Evolutionary conservation across 2,888 invertebrate genomes (phyloP), one percentile per base, ranked within the genome.

Genomic region (Anthophora plumipes): DNA sequence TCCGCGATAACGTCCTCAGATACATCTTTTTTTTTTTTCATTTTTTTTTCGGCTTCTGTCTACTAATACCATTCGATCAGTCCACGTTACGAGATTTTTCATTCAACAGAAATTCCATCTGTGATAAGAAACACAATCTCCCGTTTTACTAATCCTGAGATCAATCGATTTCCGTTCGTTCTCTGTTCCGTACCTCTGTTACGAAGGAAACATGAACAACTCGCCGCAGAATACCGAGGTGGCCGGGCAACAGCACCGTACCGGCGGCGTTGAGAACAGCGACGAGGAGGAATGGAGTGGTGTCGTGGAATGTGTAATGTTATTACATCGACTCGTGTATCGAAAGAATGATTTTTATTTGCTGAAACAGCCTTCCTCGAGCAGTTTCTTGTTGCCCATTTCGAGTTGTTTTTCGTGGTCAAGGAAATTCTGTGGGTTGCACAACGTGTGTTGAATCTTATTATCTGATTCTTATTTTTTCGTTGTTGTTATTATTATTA

Each of bases 281-380:
- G 93, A 93, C 82, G 93, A 93, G 74, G 93, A 93, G 69, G 93
- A 93, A 75, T 93, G 93, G 93, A 93, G 92, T 87, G 92, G 92
- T 85, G 91, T 92, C 85, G 92, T 93, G 83, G 93, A 93, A 92
- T 92, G 93, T 89, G 93, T 93, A 92, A 90, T 84, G 79, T 84
- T 85, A 78, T 82, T 85, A 60, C 82, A 82, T 82, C 82, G 82
- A 82, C 81, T 82, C 83, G 79, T 82, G 77, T 83, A 82, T 78
- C 82, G 82, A 82, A 82, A 82, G 82, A 82, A 82, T 82, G 82
- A 82, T 82, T 82, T 82, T 82, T 82, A 82, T 82, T 82, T 82
- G 69, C 82, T 82, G 82, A 82, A 82, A 82, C 82, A 82, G 72
- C 82, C 82, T 82, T 82, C 82, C 80, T 76, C 82, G 72, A 82